Evolutionary conservation across 2,113 vertebrate species (phyloP), one percentile per base, ranked within the genome.

Genomic region (Vidua macroura): DNA sequence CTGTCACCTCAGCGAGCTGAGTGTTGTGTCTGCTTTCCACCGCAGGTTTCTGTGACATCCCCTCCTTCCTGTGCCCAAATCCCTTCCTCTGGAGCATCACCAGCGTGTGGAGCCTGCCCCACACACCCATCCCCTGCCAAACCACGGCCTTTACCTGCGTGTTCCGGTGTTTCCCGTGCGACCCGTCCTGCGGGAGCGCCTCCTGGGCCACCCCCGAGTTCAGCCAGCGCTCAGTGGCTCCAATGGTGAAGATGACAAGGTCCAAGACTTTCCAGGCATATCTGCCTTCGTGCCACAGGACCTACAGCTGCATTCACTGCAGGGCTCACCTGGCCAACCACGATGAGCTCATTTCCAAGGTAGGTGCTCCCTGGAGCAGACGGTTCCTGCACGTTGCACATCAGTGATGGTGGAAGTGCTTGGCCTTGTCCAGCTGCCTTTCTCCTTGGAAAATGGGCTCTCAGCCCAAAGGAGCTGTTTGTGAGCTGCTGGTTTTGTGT

Each of bases 111-210:
- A 98, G 97, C 97, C 98, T 97, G 98, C 97, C 98, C 98, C 99
- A 98, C 98, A 64, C 97, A 88, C 96, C 98, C 91, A 23, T 97
- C 98, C 98, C 96, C 97, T 96, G 93, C 97, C 97, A 97, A 98
- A 99, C 98, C 99, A 99, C 99, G 99, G 99, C 99, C 98, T 99
- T 99, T 98, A 99, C 99, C 98, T 99, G 99, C 96, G 99, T 99
- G 97, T 98, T 99, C 98, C 99, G 99, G 96, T 99, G 99, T 98
- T 99, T 99, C 98, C 99, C 99, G 90, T 99, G 99, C 98, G 99
- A 99, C 98, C 99, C 99, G 19, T 98, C 99, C 98, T 99, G 99
- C 91, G 98, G 99, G 96, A 99, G 98, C 97, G 99, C 99, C 98
- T 99, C 98, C 97, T 99, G 99, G 99, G 99, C 98, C 97, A 97